Percentiles rank a stretch among this genome's conserved stretches.
Conservation (phyloP, 1,140 invertebrate species). For the Drosophila lacteicornis region DNA sequence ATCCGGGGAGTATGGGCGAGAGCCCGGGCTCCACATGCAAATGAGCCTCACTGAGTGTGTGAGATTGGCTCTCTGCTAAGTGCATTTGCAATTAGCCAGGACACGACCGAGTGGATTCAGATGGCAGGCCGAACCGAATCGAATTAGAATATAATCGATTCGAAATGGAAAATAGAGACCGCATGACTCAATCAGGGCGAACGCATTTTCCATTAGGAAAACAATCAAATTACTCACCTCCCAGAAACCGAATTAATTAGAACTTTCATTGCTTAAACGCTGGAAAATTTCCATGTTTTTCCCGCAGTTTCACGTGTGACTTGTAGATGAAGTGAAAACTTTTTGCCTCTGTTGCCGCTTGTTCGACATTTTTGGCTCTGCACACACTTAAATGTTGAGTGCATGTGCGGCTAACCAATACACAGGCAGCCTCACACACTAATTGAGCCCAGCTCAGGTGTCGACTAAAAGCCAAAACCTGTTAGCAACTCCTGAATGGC, state of each 20-base stretch:
- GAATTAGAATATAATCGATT: conserved; percentile 23
- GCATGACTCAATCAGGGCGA: background rate
- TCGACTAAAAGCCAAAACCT: conserved; percentile 41
- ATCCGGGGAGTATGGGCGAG: background rate
- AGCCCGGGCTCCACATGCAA: conserved; percentile 22
- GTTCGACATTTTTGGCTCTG: conserved; percentile 33
- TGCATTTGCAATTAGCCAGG: conserved; percentile 53
- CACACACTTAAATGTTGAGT: conserved; percentile 26
- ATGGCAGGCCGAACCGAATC: conserved; percentile 14
- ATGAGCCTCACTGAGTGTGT: conserved; percentile 17
- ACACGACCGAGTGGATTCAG: background rate
- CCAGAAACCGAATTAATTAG: conserved; percentile 10
- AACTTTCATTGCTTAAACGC: conserved; percentile 10
- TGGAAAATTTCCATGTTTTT: conserved; percentile 9
- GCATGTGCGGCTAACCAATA: conserved; percentile 34
- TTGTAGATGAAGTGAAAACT: conserved; percentile 28
- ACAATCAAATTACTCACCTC: conserved; percentile 20
- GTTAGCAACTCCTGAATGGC: conserved; percentile 12
- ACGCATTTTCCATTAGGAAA: conserved; percentile 21
- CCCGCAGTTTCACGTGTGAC: conserved; percentile 14
- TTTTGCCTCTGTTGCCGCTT: conserved; percentile 12
- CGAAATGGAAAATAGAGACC: conserved; percentile 16
- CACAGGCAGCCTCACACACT: conserved; percentile 6
- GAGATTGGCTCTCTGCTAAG: conserved; percentile 26
- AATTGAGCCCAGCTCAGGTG: conserved; percentile 24